Evolutionary conservation across 2,797 vertebrate genomes (phyloP).

Genomic region (Simalia tracyae): DNA sequence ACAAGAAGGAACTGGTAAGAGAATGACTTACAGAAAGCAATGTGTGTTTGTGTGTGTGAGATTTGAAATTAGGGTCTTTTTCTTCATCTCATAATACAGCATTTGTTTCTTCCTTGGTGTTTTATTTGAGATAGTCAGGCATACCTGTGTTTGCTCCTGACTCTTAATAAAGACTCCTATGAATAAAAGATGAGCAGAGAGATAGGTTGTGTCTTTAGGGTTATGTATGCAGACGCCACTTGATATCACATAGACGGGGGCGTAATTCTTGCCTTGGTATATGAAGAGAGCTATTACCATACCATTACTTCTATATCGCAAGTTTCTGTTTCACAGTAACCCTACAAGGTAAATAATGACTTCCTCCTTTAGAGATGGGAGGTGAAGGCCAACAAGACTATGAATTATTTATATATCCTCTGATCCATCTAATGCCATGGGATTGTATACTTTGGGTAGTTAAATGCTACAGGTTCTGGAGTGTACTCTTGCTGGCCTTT

Average conservation of each 20-base stretch:
- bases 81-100: constrained; percentile 34
- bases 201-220: constrained; percentile 10
- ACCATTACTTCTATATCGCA: neutral
- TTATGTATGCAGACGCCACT: neutral
- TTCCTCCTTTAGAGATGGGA: neutral
- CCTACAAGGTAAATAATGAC: neutral
- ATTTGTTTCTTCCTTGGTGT: constrained; percentile 17
- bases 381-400: neutral
- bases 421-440: neutral
- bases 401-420: neutral
- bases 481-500: neutral
- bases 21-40: neutral
- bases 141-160: constrained; percentile 16
- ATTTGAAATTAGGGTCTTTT: constrained; percentile 43
- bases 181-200: neutral
- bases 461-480: constrained; percentile 6
- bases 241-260: neutral
- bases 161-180: neutral
- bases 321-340: neutral
- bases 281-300: neutral
- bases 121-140: neutral
- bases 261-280: neutral
- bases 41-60: constrained; percentile 58
- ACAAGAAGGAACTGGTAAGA: constrained; percentile 96
- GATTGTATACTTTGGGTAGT: neutral